phyloP scores from a whole-genome alignment of 2,113 vertebrate species.

The Procavia capensis region DNA sequence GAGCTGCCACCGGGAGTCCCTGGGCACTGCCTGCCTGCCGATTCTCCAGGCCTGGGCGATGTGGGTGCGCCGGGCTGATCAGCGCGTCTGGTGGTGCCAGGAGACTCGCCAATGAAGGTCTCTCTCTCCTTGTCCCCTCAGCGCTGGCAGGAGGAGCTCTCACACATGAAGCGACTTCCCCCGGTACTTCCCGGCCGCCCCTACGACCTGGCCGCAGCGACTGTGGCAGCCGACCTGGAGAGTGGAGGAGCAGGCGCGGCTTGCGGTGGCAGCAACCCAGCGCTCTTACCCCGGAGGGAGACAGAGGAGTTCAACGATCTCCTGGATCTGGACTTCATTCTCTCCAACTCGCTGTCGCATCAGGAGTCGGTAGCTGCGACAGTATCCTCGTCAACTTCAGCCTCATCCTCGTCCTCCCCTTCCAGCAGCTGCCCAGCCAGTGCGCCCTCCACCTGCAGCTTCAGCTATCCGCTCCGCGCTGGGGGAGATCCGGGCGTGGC shows the following conservation, averaged over 20 bases:
- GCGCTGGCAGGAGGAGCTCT: slow-evolving; percentile 96
- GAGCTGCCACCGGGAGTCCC: background rate
- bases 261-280: slow-evolving; percentile 77
- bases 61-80: background rate
- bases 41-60: background rate
- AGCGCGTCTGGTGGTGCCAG: background rate
- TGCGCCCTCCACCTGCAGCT: slow-evolving; percentile 85
- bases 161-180: slow-evolving; percentile 91
- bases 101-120: slow-evolving; percentile 4
- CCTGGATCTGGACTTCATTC: slow-evolving; percentile 97
- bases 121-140: slow-evolving; percentile 74
- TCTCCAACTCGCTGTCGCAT: slow-evolving; percentile 94
- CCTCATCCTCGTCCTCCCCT: slow-evolving; percentile 73
- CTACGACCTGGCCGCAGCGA: slow-evolving; percentile 80
- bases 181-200: slow-evolving; percentile 87
- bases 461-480: slow-evolving; percentile 89
- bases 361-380: slow-evolving; percentile 89
- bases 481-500: slow-evolving; percentile 84
- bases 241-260: slow-evolving; percentile 71
- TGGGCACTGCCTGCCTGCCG: background rate
- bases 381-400: slow-evolving; percentile 84
- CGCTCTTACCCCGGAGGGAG: slow-evolving; percentile 90
- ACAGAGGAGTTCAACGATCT: slow-evolving; percentile 93
- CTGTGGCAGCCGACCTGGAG: slow-evolving; percentile 80
- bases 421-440: slow-evolving; percentile 81